Evolutionary conservation across 2,797 vertebrate species (phyloP).

Genomic region (Acanthiza pusilla): DNA sequence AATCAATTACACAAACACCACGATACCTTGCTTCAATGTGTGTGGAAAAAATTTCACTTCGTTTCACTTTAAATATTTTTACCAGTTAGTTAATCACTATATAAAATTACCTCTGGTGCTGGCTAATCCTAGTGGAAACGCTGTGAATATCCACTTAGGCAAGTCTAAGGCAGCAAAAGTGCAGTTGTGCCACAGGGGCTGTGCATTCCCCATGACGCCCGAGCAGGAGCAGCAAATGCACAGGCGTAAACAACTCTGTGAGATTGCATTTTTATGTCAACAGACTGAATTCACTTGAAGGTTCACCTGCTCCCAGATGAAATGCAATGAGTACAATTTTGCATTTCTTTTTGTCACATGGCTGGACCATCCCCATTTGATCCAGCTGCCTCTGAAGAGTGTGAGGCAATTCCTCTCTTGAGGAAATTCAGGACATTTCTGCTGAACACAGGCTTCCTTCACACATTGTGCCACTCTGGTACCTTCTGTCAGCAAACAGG

Average conservation of each 20-base stretch:
- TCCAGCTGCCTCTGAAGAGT: not conserved
- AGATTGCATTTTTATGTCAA: not conserved
- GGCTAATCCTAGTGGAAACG: not conserved
- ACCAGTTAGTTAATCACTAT: not conserved
- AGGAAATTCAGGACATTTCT: not conserved
- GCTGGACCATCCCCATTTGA: not conserved
- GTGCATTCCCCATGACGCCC: not conserved
- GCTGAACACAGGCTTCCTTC: not conserved
- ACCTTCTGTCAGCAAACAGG: not conserved
- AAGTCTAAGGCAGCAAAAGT: not conserved
- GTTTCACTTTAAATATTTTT: not conserved
- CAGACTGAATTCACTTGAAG: not conserved
- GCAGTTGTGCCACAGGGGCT: not conserved
- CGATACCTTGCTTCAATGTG: not conserved
- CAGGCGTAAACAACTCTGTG: not conserved
- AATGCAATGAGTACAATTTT: not conserved
- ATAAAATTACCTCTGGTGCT: not conserved
- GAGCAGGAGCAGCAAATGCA: not conserved
- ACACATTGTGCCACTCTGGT: accelerated
- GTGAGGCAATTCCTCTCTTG: not conserved
- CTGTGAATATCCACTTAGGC: not conserved
- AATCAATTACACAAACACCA: not conserved
- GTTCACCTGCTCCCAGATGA: not conserved
- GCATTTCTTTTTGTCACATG: not conserved
- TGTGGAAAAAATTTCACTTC: not conserved